Percentiles rank a stretch among this genome's conserved stretches.
Conservation (phyloP, 2,113 vertebrate genomes). For the Cryptotis parvus region DNA sequence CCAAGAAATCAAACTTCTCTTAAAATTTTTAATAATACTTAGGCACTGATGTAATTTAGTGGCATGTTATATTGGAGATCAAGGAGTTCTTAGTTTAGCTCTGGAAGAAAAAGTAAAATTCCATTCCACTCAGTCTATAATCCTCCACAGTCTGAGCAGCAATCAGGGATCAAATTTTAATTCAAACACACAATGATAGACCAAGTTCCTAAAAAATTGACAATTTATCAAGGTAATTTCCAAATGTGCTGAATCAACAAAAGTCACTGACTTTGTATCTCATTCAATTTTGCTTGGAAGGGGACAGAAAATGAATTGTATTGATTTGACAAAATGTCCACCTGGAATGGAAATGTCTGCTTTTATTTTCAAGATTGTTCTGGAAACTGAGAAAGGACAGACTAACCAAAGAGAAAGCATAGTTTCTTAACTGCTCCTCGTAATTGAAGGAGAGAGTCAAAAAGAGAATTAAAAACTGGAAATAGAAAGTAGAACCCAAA, state of each 20-base stretch:
- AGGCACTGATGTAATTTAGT: background rate
- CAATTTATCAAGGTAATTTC: background rate
- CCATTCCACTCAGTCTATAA: background rate
- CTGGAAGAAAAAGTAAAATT: background rate
- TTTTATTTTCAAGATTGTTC: slow-evolving; percentile 22
- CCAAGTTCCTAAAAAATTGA: background rate
- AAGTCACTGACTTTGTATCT: background rate
- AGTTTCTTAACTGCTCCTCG: slow-evolving; percentile 1
- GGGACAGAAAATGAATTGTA: background rate
- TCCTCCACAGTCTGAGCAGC: background rate
- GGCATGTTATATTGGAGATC: background rate
- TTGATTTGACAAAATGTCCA: background rate
- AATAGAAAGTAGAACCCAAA: background rate
- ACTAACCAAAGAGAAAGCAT: slow-evolving; percentile 28
- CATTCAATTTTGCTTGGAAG: background rate
- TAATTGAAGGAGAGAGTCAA: background rate
- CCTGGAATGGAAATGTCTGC: background rate
- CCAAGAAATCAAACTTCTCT: background rate
- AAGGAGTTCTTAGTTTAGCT: background rate
- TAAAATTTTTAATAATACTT: too few relatives aligned
- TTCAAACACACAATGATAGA: background rate
- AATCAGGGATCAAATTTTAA: background rate
- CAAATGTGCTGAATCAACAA: background rate
- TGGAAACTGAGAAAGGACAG: slow-evolving; percentile 41
- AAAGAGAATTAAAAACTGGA: slow-evolving; percentile 23